Percentiles rank a stretch among this genome's conserved stretches.
Conservation (phyloP, 2,888 invertebrate genomes). For the Calameuta filiformis region DNA sequence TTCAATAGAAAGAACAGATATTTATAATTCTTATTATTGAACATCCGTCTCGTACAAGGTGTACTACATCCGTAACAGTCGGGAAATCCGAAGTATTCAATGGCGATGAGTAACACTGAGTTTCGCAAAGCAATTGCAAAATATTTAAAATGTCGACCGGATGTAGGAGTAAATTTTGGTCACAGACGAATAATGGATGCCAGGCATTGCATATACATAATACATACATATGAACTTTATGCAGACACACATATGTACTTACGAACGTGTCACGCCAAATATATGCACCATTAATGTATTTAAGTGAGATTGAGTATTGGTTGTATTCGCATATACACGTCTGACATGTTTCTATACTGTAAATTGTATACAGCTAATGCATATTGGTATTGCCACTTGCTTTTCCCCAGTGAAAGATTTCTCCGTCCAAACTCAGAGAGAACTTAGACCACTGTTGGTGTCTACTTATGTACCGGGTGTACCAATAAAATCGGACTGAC, state of each 20-base stretch:
- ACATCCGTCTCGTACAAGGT: background rate
- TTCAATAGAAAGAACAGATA: background rate
- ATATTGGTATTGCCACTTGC: conserved; percentile 10
- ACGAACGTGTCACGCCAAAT: background rate
- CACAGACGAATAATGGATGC: background rate
- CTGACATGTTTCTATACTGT: background rate
- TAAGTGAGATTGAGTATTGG: background rate
- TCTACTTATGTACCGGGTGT: conserved; percentile 23
- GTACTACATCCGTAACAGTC: background rate
- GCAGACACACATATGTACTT: background rate
- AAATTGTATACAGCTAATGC: background rate
- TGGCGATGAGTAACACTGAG: background rate
- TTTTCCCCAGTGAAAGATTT: conserved; percentile 36
- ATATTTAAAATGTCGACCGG: background rate
- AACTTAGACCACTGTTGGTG: conserved; percentile 8
- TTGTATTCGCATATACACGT: background rate
- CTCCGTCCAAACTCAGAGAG: conserved; percentile 31
- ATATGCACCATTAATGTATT: background rate
- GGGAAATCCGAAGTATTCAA: background rate
- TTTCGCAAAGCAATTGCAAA: background rate
- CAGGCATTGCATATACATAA: background rate
- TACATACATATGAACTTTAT: background rate
- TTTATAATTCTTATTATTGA: background rate
- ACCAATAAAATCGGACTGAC: background rate
- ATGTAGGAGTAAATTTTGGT: background rate